Base-by-base conservation (phyloP, 2,888 invertebrate species). In the Lathronympha strigana region DNA sequence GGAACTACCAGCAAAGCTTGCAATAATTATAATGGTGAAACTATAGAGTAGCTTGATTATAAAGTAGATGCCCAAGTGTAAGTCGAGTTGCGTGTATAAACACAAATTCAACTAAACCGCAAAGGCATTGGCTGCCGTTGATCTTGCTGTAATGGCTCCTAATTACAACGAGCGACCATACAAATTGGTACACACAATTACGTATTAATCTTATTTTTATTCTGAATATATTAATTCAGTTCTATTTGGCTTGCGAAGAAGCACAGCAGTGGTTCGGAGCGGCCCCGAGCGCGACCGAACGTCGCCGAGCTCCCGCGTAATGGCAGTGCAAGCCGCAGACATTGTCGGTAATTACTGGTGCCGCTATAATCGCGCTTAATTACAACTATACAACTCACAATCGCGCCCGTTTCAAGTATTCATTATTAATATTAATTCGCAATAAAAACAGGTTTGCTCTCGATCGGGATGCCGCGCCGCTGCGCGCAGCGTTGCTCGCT, bases 391-490 rank as follows among this genome's bases (percentile, higher is more conserved):
- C 85, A 85, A 83, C 84, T 83, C 80, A 86, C 86, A 87, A 86
- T 84, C 84, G 86, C 83, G 86, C 82, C 82, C 80, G 86, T 84
- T 88, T 87, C 84, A 83, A 86, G 83, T 86, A 85, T 86, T 87
- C 87, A 85, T 86, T 88, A 87, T 88, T 87, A 86, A 86, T 86
- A 89, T 88, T 88, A 88, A 88, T 86, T 86, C 81, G 80, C 85
- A 81, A 85, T 83, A 84, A 81, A 83, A 88, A 88, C 88, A 78
- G 85, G 88, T 89, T 87, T 76, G 73, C 73, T 77, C 77, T 76
- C 76, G 76, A 76, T 76, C 75, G 75, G 70, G 70, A 73, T 74
- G 73, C 73, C 73, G 69, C 72, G 72, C 71, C 69, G 73, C 75
- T 69, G 67, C 72, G 70, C 72, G 57, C 68, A 69, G 54, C n/a